Conservation (phyloP, 2,113 vertebrate species). For the Gymnogyps californianus region DNA sequence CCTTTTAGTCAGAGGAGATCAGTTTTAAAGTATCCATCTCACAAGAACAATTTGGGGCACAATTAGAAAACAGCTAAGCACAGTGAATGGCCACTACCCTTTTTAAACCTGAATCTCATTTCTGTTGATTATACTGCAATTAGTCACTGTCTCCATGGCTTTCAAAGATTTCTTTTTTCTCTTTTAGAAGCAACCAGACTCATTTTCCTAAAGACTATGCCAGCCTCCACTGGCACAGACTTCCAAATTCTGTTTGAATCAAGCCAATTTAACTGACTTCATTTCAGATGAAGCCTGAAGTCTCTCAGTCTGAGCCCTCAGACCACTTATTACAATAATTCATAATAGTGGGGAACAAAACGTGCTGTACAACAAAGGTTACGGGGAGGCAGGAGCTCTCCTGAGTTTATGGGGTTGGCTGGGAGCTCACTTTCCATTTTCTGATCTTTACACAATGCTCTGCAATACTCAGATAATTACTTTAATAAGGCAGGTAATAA, state of each 20-base stretch:
- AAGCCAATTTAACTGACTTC: background rate
- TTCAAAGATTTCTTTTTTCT: background rate
- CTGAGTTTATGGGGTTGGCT: background rate
- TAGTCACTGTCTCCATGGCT: background rate
- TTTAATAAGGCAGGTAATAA: conserved; percentile 30
- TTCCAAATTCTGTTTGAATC: background rate
- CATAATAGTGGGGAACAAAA: background rate
- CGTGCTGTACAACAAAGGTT: background rate
- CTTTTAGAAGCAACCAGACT: conserved; percentile 8
- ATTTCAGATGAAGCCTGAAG: background rate
- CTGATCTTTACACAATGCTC: background rate
- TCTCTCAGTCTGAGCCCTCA: background rate
- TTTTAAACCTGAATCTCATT: conserved; percentile 3
- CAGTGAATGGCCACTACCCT: background rate
- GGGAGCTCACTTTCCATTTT: background rate
- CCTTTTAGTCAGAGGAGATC: background rate
- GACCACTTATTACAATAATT: background rate
- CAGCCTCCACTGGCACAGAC: background rate
- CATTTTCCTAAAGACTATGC: conserved; percentile 3
- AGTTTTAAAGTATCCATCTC: background rate
- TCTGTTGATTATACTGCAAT: background rate
- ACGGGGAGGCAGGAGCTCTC: background rate
- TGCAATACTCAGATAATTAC: conserved; percentile 10
- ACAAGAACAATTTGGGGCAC: background rate
- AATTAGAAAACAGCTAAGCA: background rate